Percentiles rank a stretch among this genome's conserved stretches.
Conservation (phyloP, 2,888 invertebrate species). For the Tridacna crocea region DNA sequence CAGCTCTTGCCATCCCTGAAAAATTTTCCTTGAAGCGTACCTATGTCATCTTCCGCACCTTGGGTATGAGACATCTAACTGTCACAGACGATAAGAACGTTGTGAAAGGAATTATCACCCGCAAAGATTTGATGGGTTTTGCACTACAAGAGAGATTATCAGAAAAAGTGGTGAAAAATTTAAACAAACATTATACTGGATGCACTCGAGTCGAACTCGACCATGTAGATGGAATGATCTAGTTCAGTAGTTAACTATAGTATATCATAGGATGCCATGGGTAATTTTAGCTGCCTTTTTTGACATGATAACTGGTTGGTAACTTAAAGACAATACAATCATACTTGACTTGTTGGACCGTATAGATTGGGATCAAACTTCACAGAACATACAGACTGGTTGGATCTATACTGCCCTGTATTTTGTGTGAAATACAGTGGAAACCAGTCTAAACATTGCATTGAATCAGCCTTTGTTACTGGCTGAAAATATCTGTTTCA, state of each 20-base stretch:
- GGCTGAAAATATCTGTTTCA: too few species aligned
- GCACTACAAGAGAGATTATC: constrained; percentile 82
- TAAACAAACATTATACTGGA: constrained; percentile 21
- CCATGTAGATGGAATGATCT: constrained; percentile 10
- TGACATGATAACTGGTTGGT: too few species aligned
- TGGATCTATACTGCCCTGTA: too few species aligned
- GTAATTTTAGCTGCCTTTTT: too few species aligned
- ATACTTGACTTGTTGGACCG: too few species aligned
- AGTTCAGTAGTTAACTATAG: neutral
- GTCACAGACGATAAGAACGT: constrained; percentile 82
- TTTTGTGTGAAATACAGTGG: too few species aligned
- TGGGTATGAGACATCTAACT: constrained; percentile 84
- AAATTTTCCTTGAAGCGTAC: constrained; percentile 84
- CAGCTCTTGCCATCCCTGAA: constrained; percentile 81
- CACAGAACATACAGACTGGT: too few species aligned
- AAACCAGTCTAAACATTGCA: too few species aligned
- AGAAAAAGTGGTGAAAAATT: constrained; percentile 35
- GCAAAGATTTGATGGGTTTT: constrained; percentile 85
- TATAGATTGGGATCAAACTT: too few species aligned
- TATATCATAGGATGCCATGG: too few species aligned
- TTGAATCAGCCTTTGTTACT: too few species aligned
- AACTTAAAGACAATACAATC: too few species aligned
- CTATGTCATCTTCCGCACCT: constrained; percentile 84
- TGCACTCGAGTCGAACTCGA: constrained; percentile 41
- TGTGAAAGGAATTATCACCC: constrained; percentile 84